A percentile compares a stretch with the other conserved stretches of the same genome.
These are phyloP conservation scores for Chromobotia macracanthus DNA, from an alignment of 2,797 vertebrate species.

Conservation along the genomic window DNA sequence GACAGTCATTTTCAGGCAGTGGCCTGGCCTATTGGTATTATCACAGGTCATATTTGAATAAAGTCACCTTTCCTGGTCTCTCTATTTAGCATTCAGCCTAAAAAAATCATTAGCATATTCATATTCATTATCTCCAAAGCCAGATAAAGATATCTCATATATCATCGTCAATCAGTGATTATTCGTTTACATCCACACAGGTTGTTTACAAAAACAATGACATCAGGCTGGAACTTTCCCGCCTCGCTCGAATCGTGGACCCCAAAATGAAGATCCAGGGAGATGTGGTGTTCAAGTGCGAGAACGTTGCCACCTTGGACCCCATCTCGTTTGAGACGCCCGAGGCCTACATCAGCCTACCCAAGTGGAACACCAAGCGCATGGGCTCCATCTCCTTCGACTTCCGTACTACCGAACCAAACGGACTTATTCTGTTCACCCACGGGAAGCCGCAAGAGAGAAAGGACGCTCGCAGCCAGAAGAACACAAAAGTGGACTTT, in stretches of 20 bases:
- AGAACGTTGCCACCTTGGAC: constrained; percentile 95
- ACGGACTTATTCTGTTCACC: constrained; percentile 96
- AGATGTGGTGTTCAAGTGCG: constrained; percentile 93
- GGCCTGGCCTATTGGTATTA: constrained; percentile 56
- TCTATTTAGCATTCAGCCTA: constrained; percentile 30
- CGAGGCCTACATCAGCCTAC: constrained; percentile 95
- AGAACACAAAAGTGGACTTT: constrained; percentile 98
- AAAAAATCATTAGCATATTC: constrained; percentile 20
- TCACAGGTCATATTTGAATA: constrained; percentile 47
- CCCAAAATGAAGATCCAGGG: constrained; percentile 99
- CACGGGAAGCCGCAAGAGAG: constrained; percentile 95
- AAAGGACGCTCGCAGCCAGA: constrained; percentile 91
- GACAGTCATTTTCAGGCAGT: constrained; percentile 43
- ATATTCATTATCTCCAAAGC: constrained; percentile 9
- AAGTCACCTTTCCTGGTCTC: constrained; percentile 50
- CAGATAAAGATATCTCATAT: constrained; percentile 3
- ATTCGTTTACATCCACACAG: constrained; percentile 69
- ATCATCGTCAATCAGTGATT: constrained; percentile 33
- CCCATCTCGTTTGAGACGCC: constrained; percentile 98
- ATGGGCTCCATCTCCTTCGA: constrained; percentile 99
- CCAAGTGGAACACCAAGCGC: constrained; percentile 98
- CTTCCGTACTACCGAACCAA: constrained; percentile 95
- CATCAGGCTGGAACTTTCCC: constrained; percentile 95
- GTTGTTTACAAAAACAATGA: constrained; percentile 99
- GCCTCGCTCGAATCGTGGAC: constrained; percentile 93